Conservation (phyloP, 2,797 vertebrate species). For the Urophycis tenuis region DNA sequence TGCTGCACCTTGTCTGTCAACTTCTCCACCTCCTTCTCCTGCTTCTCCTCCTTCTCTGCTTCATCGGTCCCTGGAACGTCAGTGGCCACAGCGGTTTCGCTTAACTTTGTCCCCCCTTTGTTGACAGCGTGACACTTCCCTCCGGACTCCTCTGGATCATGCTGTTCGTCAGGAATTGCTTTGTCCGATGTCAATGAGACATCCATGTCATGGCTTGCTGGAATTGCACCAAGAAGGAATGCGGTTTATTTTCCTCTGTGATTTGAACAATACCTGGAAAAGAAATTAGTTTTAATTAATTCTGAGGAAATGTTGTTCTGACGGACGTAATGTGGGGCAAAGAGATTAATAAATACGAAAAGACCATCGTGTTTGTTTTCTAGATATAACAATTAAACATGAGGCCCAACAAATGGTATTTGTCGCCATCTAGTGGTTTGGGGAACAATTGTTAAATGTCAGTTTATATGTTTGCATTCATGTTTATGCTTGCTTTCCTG, state of each 20-base stretch:
- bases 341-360: constrained; percentile 9
- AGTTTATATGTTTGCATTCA: no score
- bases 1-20: constrained; percentile 11
- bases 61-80: constrained; percentile 49
- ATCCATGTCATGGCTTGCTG: constrained; percentile 54
- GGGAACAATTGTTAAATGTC: constrained; percentile 17
- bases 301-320: background rate
- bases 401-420: constrained; percentile 32
- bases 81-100: constrained; percentile 29
- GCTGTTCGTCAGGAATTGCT: constrained; percentile 35
- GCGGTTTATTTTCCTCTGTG: constrained; percentile 20
- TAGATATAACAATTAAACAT: background rate
- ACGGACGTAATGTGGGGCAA: background rate
- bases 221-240: constrained; percentile 13
- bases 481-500: background rate
- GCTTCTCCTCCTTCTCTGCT: constrained; percentile 5
- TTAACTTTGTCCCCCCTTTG: constrained; percentile 42
- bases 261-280: constrained; percentile 33
- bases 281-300: constrained; percentile 16
- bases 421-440: constrained; percentile 68
- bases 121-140: constrained; percentile 26
- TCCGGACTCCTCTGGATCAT: constrained; percentile 40
- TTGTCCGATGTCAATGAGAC: constrained; percentile 47
- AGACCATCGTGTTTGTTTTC: constrained; percentile 13
- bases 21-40: constrained; percentile 25